Conservation (phyloP, 2,797 vertebrate species). For the Sebastes elongatus region DNA sequence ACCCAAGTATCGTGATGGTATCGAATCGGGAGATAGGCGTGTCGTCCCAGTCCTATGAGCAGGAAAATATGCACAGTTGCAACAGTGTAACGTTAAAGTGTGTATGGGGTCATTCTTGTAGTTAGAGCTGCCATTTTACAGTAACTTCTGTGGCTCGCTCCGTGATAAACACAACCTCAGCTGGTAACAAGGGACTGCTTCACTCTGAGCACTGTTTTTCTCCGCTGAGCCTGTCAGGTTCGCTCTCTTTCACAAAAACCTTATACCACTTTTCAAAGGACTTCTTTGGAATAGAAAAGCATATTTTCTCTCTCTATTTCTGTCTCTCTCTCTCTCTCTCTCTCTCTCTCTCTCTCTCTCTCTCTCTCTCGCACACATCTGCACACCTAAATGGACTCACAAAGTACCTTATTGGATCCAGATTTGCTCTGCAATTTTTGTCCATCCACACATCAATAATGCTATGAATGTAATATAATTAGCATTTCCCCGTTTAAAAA, state of each 20-base stretch:
- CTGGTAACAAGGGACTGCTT: slow-evolving; percentile 67
- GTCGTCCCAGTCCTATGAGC: background rate
- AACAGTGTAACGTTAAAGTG: slow-evolving; percentile 6
- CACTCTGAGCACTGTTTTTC: slow-evolving; percentile 52
- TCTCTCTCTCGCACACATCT: slow-evolving; percentile 4
- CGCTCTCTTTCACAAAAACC: slow-evolving; percentile 52
- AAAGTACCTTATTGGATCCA: slow-evolving; percentile 68
- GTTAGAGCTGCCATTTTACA: slow-evolving; percentile 60
- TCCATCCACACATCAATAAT: slow-evolving; percentile 73
- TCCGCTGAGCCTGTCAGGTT: slow-evolving; percentile 56
- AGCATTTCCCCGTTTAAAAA: slow-evolving; percentile 67
- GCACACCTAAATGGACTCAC: slow-evolving; percentile 40
- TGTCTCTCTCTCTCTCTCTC: background rate
- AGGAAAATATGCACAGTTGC: background rate
- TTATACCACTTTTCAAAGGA: slow-evolving; percentile 57
- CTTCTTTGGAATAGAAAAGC: slow-evolving; percentile 61
- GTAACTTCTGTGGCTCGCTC: slow-evolving; percentile 50
- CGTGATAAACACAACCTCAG: slow-evolving; percentile 69
- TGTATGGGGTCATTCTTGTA: slow-evolving; percentile 55
- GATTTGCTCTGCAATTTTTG: slow-evolving; percentile 68
- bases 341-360: background rate
- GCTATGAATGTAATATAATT: slow-evolving; percentile 79
- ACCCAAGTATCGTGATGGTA: too few relatives aligned
- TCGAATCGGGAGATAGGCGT: too few relatives aligned
- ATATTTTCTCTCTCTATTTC: slow-evolving; percentile 31